phyloP scores from a whole-genome alignment of 1,140 invertebrate genomes.

The Drosophila truncata region DNA sequence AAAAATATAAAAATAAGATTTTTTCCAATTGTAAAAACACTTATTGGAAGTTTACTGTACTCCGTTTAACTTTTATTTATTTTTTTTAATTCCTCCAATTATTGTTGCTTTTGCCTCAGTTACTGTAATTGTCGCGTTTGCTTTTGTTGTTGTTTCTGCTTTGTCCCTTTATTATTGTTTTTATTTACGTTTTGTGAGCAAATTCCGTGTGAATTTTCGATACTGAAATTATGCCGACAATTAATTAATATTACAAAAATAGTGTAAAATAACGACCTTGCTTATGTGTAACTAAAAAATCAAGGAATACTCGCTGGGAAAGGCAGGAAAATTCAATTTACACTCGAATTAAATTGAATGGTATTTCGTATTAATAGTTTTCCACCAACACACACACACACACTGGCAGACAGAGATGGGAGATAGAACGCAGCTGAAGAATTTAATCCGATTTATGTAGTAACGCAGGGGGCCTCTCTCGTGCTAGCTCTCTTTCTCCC shows the following conservation, averaged over 20 bases:
- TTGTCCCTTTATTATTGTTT: conserved; percentile 22
- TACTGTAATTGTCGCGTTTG: conserved; percentile 39
- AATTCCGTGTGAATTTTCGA: conserved; percentile 49
- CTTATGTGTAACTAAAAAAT: conserved; percentile 7
- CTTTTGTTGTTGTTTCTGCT: conserved; percentile 3
- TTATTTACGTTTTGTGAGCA: conserved; percentile 8
- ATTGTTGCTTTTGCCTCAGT: conserved; percentile 13
- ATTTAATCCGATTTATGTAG: conserved; percentile 50
- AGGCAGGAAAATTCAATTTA: conserved; percentile 58
- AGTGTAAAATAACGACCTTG: conserved; percentile 17
- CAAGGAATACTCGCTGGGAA: conserved; percentile 10
- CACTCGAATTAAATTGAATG: conserved; percentile 28
- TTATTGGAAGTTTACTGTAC: conserved; percentile 18
- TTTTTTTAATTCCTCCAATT: conserved; percentile 26
- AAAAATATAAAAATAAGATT: not conserved
- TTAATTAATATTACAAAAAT: conserved; percentile 25
- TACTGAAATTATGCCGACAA: conserved; percentile 55
- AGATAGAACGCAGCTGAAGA: conserved; percentile 34
- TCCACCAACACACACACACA: conserved; percentile 35
- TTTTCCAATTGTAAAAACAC: not conserved
- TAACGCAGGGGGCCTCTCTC: conserved; percentile 26
- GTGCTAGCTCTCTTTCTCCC: conserved; percentile 12
- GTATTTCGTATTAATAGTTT: conserved; percentile 36
- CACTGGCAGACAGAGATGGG: conserved; percentile 9
- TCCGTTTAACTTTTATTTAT: conserved; percentile 8